phyloP scores from a whole-genome alignment of 1,140 invertebrate genomes.

The Neoseiulus cucumeris region DNA sequence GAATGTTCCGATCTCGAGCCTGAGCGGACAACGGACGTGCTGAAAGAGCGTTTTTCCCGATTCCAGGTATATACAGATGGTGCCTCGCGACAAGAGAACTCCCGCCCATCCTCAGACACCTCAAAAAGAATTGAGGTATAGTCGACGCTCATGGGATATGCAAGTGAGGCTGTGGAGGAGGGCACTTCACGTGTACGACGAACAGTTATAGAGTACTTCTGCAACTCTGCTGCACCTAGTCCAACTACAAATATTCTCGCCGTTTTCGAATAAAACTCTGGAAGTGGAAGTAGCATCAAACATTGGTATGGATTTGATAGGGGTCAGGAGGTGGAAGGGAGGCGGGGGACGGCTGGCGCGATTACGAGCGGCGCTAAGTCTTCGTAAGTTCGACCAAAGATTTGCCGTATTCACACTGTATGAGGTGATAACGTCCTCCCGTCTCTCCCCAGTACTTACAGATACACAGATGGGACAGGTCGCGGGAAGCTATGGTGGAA shows the following conservation, averaged over 20 bases:
- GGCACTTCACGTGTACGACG: constrained; percentile 61
- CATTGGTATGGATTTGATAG: too few species aligned
- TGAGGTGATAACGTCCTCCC: too few species aligned
- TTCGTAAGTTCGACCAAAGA: too few species aligned
- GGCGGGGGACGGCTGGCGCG: too few species aligned
- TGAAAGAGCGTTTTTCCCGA: neutral
- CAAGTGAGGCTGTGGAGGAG: constrained; percentile 64
- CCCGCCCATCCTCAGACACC: constrained; percentile 62
- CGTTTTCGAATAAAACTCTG: too few species aligned
- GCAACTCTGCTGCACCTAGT: too few species aligned
- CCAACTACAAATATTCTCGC: too few species aligned
- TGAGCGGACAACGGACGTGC: neutral
- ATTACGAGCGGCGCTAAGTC: too few species aligned
- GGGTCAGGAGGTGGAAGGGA: too few species aligned
- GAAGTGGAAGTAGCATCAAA: too few species aligned
- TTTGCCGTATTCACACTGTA: too few species aligned
- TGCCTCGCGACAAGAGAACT: constrained; percentile 37
- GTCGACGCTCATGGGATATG: constrained; percentile 62
- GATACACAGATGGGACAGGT: neutral
- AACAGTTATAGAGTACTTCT: constrained; percentile 20
- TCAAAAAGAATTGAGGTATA: constrained; percentile 63
- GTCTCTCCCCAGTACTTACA: too few species aligned
- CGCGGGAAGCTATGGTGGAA: neutral
- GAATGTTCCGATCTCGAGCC: neutral
- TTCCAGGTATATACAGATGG: constrained; percentile 11